Evolutionary conservation across 2,797 vertebrate genomes (phyloP), one percentile per base, ranked within the genome.

Genomic region (Rhinella marina): DNA sequence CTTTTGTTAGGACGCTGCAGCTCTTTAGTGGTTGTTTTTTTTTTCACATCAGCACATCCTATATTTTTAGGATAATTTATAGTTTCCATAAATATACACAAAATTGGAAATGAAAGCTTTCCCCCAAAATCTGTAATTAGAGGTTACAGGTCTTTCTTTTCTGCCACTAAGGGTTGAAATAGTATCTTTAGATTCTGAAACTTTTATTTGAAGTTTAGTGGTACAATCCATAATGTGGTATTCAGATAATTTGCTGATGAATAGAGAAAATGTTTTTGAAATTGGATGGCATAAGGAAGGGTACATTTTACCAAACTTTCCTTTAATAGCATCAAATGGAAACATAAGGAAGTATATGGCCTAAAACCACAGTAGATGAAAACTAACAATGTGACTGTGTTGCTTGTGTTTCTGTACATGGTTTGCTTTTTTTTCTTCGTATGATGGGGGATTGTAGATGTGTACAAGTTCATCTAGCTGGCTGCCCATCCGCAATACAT

Each of bases 31-130:
- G 73, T 66, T 83, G 57, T 52, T 56, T 87, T 81, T 86, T 56
- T 52, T 25, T 48, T 16, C 32, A n/a, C 19, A 23, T 32, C 48
- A 25, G 41, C n/a, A 48, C 61, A 78, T 68, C 11, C 9, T 64
- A 52, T 82, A 85, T 85, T 85, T 87, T 87, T 87, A 87, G 70
- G 48, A 82, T 83, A 78, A 87, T 87, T 82, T 87, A 73, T 66
- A 83, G 86, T 72, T 87, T 87, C 81, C 52, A 52, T 83, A 82
- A 87, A 87, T 87, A 87, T 57, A 68, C 86, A 56, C 70, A 54
- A 32, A 66, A 78, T 76, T 78, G 13, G 68, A 87, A 52, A 81
- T 48, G 56, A 82, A 82, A 25, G 41, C 27, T 29, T 57, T 62
- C n/a, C 41, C 50, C 48, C 59, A 59, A 61, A 87, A 68, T 64